Conservation (phyloP, 1,140 invertebrate genomes). For the Agraylea sexmaculata region DNA sequence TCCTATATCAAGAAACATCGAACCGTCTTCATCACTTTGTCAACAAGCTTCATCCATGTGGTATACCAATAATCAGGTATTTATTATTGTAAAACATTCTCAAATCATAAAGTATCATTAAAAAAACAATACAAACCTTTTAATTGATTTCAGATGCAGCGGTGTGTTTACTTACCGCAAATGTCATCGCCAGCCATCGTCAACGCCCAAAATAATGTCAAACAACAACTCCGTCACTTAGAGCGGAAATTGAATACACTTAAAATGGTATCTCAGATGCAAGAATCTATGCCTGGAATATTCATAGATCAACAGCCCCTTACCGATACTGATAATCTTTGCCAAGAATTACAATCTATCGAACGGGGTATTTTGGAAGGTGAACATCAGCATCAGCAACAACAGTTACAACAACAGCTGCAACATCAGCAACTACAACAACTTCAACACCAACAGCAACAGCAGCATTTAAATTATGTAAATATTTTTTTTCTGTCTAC, state of each 20-base stretch:
- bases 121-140: background rate
- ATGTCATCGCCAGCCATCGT: background rate
- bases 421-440: too few species aligned
- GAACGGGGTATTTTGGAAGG: conserved; percentile 55
- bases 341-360: conserved; percentile 52
- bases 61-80: conserved; percentile 28
- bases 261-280: conserved; percentile 41
- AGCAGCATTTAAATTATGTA: too few species aligned
- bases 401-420: too few species aligned
- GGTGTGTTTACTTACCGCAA: conserved; percentile 1
- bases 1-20: conserved; percentile 54
- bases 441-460: too few species aligned
- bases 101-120: background rate
- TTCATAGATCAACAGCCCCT: too few species aligned
- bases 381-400: conserved; percentile 24
- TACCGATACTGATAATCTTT: conserved; percentile 44
- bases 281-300: conserved; percentile 32
- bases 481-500: too few species aligned
- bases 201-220: conserved; percentile 34
- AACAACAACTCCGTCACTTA: conserved; percentile 49
- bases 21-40: conserved; percentile 10
- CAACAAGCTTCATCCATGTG: conserved; percentile 6
- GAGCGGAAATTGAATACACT: conserved; percentile 55
- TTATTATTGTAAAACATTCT: conserved; percentile 1
- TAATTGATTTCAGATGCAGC: conserved; percentile 2